Percentiles rank a stretch among this genome's conserved stretches.
Conservation (phyloP, 1,140 invertebrate species). For the Drosophila tani region DNA sequence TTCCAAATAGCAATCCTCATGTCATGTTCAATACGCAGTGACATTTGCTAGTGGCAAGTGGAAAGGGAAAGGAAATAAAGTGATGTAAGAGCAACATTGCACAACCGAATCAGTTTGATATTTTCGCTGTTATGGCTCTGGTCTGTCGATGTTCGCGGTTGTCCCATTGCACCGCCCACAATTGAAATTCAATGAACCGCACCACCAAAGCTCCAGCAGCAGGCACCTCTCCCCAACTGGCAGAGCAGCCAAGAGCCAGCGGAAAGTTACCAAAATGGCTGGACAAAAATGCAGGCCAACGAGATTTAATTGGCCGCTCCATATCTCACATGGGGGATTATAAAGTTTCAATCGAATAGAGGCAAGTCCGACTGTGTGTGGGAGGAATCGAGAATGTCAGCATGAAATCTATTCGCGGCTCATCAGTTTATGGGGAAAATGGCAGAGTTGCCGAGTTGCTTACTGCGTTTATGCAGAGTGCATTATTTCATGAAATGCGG, state of each 20-base stretch:
- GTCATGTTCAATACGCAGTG: slow-evolving; percentile 23
- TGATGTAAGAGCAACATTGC: slow-evolving; percentile 42
- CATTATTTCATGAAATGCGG: not conserved
- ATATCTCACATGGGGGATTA: slow-evolving; percentile 17
- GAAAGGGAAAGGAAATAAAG: slow-evolving; percentile 24
- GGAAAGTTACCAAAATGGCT: slow-evolving; percentile 33
- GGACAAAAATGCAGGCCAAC: slow-evolving; percentile 32
- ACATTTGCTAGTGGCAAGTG: slow-evolving; percentile 21
- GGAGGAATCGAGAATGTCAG: slow-evolving; percentile 6
- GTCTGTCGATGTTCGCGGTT: slow-evolving; percentile 11
- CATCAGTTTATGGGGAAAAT: not conserved
- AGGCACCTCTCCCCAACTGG: not conserved
- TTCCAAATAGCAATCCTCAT: not conserved
- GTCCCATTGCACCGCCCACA: slow-evolving; percentile 43
- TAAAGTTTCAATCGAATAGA: slow-evolving; percentile 3
- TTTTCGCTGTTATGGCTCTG: slow-evolving; percentile 26
- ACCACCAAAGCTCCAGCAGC: slow-evolving; percentile 10
- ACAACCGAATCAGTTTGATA: slow-evolving; percentile 41
- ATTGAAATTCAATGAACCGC: slow-evolving; percentile 55
- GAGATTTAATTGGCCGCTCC: slow-evolving; percentile 35
- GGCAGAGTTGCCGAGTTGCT: not conserved
- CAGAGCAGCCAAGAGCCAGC: slow-evolving; percentile 1
- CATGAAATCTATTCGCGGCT: not conserved
- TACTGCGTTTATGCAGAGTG: not conserved
- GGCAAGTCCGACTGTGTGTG: slow-evolving; percentile 2